Conservation (phyloP, 2,797 vertebrate species). For the Thamnophis elegans region DNA sequence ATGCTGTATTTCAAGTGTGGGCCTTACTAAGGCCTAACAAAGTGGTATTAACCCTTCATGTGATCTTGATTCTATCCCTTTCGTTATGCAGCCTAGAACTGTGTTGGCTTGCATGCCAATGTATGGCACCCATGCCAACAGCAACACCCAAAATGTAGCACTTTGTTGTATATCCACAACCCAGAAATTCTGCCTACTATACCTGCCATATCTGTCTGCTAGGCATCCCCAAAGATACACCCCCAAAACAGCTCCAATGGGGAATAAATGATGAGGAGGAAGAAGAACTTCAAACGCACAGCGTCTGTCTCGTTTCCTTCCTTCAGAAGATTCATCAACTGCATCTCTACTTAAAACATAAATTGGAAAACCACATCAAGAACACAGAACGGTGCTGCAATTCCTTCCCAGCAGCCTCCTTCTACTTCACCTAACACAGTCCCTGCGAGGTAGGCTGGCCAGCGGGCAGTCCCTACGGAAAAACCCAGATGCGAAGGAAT, state of each 20-base stretch:
- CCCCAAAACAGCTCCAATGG: slow-evolving; percentile 79
- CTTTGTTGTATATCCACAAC: not conserved
- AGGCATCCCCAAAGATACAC: slow-evolving; percentile 77
- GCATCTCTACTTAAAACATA: not conserved
- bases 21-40: no score
- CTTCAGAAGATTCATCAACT: not conserved
- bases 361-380: not conserved
- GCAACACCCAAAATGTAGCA: not conserved
- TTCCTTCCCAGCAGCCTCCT: not conserved
- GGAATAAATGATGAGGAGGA: slow-evolving; percentile 78
- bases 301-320: rapidly evolving
- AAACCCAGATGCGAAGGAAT: not conserved
- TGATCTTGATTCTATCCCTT: no score
- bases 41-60: no score
- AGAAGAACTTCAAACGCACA: slow-evolving; percentile 62
- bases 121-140: not conserved
- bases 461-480: not conserved
- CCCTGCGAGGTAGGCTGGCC: not conserved
- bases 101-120: no score
- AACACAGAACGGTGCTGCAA: rapidly evolving
- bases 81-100: no score
- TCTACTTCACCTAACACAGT: not conserved
- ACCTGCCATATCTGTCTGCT: slow-evolving; percentile 80
- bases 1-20: no score
- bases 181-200: not conserved